Base-by-base conservation (phyloP, 2,888 invertebrate genomes). In the Cheilosia vulpina region DNA sequence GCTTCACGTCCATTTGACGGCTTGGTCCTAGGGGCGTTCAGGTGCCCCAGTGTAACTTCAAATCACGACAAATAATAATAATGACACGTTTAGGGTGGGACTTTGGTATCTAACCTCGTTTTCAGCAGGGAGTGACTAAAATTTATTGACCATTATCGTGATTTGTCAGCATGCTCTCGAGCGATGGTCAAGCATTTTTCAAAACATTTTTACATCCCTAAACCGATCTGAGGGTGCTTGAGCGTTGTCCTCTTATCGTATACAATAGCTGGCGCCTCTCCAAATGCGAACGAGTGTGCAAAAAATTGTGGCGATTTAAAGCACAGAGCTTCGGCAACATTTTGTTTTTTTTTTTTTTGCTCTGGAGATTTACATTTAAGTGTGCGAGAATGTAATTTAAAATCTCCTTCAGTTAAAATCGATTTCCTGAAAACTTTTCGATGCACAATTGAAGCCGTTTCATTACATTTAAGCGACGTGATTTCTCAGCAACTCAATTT, bases 101-200 rank as follows among this genome's bases (percentile, higher is more conserved):
- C 38, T 4, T 13, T 4, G 13, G 4, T 38, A 38, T 13, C 11
- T 13, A 13, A 45, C 19, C 55, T 15, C 38, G 45, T 21, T 38
- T 47, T 38, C 24, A 50, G 50, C 13, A 63, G 41, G 38, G 75
- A 38, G 38, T 19, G 17, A 27, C 9, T 47, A n/a, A 66, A 66
- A 76, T 60, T 76, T 53, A 76, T 68, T 68, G 68, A 27, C 76
- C 34, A 76, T 76, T 68, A 76, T 21, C 34, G 47, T 76, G 68
- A 76, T 76, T 76, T 68, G 52, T 76, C 60, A 34, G 52, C 68
- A 13, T 13, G 34, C 76, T 58, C 41, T 47, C 47, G n/a, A 41
- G 6, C 13, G 57, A 66, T 50, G 58, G 38, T 66, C 60, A 60
- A 43, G 50, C 41, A 27, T 66, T 75, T 73, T 55, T 57, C 17